Percentiles rank a stretch among this genome's conserved stretches.
Conservation (phyloP, 2,888 invertebrate genomes). For the Lasius fuliginosus region DNA sequence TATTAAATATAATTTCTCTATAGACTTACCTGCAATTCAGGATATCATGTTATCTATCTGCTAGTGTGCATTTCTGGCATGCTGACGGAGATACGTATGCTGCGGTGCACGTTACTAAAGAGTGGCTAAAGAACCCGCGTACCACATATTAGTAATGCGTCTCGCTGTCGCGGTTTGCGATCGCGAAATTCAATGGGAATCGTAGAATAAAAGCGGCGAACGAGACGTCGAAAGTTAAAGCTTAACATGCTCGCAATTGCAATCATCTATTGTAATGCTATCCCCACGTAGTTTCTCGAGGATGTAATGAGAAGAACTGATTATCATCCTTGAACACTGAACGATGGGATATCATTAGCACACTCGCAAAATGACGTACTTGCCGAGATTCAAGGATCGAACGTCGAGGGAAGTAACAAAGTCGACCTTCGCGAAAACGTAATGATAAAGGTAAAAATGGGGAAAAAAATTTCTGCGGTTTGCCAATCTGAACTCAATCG, state of each 20-base stretch:
- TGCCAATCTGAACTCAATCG: conserved; percentile 8
- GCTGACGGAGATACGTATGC: conserved; percentile 27
- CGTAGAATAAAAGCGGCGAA: not conserved
- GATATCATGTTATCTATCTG: conserved; percentile 16
- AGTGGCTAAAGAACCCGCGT: conserved; percentile 27
- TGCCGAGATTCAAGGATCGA: conserved; percentile 31
- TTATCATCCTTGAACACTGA: conserved; percentile 31
- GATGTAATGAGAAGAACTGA: conserved; percentile 22
- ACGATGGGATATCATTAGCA: conserved; percentile 31
- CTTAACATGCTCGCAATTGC: conserved; percentile 37
- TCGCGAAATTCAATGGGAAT: not conserved
- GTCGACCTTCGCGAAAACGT: conserved; percentile 14
- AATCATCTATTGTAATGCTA: not conserved
- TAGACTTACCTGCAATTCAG: conserved; percentile 32
- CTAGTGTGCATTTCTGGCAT: conserved; percentile 44
- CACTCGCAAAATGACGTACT: conserved; percentile 18
- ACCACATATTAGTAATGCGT: conserved; percentile 49
- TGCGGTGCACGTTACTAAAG: conserved; percentile 13
- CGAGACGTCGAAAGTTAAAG: conserved; percentile 27
- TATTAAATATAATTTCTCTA: conserved; percentile 20
- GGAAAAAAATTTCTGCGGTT: conserved; percentile 20
- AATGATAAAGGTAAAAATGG: not conserved
- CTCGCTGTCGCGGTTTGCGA: conserved; percentile 3
- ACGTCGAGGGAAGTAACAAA: not conserved
- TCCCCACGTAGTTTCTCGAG: not conserved